Evolutionary conservation across 2,113 vertebrate genomes (phyloP).

Genomic region (Rhinolophus ferrumequinum): DNA sequence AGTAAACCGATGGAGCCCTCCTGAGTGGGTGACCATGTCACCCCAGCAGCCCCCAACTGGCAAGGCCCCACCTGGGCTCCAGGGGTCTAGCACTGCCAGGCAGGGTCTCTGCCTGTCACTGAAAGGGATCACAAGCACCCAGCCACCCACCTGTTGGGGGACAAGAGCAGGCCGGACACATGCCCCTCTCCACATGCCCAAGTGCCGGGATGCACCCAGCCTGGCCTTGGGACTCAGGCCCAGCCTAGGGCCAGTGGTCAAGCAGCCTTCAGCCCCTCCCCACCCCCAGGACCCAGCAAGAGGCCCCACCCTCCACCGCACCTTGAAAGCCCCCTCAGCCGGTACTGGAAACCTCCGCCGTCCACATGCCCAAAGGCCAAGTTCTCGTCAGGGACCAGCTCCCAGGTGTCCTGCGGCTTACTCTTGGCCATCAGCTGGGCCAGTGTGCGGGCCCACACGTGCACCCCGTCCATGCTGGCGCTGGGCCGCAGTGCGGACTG

Average conservation of each 20-base stretch:
- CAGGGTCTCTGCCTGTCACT: neutral
- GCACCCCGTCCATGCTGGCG: neutral
- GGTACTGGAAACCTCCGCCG: neutral
- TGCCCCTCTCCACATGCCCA: accelerated
- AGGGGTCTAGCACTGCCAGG: neutral
- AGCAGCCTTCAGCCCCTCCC: neutral
- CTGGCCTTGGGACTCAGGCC: neutral
- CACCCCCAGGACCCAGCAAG: neutral
- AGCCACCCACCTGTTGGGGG: neutral
- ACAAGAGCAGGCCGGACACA: too few species aligned
- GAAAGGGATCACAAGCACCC: neutral
- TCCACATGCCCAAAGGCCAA: neutral
- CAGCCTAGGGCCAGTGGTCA: neutral
- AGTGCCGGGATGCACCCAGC: neutral
- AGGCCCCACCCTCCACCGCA: neutral
- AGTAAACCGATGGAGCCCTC: too few species aligned
- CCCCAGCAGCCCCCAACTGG: accelerated
- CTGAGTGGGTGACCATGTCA: accelerated
- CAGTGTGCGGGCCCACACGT: constrained; percentile 28
- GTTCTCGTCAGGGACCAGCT: constrained; percentile 26
- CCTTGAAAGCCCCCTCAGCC: constrained; percentile 31
- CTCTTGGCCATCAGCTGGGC: constrained; percentile 7
- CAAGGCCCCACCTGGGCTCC: accelerated
- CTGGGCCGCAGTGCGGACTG: neutral
- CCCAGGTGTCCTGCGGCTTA: constrained; percentile 30